phyloP scores from a whole-genome alignment of 2,797 vertebrate genomes.

The Pogoniulus pusillus region DNA sequence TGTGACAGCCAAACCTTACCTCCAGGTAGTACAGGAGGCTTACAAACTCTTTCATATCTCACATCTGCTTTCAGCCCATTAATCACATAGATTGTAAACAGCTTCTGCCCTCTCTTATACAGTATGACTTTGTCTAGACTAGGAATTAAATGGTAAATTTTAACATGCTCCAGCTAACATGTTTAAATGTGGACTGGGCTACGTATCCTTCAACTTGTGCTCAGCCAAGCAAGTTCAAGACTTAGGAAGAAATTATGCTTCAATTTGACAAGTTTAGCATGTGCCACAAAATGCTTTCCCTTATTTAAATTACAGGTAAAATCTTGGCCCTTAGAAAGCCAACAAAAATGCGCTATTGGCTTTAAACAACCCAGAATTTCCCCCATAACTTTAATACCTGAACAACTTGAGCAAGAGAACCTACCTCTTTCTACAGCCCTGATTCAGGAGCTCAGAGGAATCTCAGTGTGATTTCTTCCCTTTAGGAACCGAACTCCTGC shows the following conservation, averaged over 20 bases:
- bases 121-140: constrained; percentile 57
- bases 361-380: not conserved
- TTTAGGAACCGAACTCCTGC: not conserved
- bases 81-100: constrained; percentile 32
- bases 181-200: not conserved
- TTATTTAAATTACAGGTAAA: not conserved
- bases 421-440: not conserved
- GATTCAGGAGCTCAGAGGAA: not conserved
- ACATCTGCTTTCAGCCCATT: constrained; percentile 65
- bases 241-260: not conserved
- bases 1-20: constrained; percentile 63
- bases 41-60: constrained; percentile 54
- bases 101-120: constrained; percentile 11
- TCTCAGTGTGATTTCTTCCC: not conserved
- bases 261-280: not conserved
- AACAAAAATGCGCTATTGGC: not conserved
- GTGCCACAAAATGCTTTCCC: not conserved
- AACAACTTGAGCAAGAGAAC: not conserved
- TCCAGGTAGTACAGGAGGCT: constrained; percentile 53
- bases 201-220: not conserved
- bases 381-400: not conserved
- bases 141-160: constrained; percentile 50
- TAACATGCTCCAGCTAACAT: constrained; percentile 6
- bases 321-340: not conserved
- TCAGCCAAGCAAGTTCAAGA: not conserved